Evolutionary conservation across 2,888 invertebrate genomes (phyloP).

Genomic region (Asteroscopus sphinx): DNA sequence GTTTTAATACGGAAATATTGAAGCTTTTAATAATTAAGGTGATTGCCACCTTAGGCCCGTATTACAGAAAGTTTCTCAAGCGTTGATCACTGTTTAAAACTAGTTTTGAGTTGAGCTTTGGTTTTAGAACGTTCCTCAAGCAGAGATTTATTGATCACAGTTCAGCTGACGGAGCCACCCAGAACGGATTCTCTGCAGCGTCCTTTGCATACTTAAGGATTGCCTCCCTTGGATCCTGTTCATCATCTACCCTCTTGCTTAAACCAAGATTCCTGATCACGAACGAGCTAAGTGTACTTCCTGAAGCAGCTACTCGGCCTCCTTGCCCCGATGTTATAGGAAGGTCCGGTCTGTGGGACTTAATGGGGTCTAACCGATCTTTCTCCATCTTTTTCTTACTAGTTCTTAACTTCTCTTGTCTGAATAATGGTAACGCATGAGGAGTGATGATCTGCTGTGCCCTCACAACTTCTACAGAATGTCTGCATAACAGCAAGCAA

Average conservation of each 20-base stretch:
- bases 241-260: conserved; percentile 97
- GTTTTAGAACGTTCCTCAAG: no score
- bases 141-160: no score
- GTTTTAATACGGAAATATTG: no score
- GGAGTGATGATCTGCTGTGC: conserved; percentile 98
- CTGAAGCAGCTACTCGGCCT: conserved; percentile 97
- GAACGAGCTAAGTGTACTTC: conserved; percentile 98
- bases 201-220: conserved; percentile 98
- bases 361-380: conserved; percentile 95
- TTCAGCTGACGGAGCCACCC: conserved; percentile 99
- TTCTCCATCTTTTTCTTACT: conserved; percentile 97
- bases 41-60: no score
- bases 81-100: no score
- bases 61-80: no score
- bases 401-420: conserved; percentile 96
- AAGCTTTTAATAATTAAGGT: no score
- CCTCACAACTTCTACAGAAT: conserved; percentile 96
- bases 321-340: conserved; percentile 97
- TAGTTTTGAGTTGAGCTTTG: no score
- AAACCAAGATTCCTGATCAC: conserved; percentile 98
- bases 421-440: conserved; percentile 98
- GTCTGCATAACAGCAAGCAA: no score
- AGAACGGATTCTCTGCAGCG: conserved; percentile 98
- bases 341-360: conserved; percentile 94
- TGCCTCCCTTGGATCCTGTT: conserved; percentile 98